These are phyloP conservation scores for Agrotis segetum DNA, from an alignment of 2,888 invertebrate species.

Conservation along the genomic window DNA sequence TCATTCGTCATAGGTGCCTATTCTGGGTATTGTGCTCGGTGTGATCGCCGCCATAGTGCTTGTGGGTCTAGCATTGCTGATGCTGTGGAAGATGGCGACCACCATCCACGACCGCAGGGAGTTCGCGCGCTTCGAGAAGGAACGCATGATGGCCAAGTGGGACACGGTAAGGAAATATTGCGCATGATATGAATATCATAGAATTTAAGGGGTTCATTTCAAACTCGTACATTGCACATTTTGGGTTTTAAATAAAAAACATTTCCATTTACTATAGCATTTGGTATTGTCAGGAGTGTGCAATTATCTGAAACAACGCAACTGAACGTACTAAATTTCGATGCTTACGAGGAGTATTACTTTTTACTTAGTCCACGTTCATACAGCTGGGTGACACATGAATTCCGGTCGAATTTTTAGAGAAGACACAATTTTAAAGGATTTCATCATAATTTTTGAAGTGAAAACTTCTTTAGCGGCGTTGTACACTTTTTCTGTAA, in stretches of 20 bases:
- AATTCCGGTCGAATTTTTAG: background rate
- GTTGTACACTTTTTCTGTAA: no score
- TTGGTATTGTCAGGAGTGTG: background rate
- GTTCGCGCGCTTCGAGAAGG: conserved; percentile 99
- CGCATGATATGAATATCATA: conserved; percentile 19
- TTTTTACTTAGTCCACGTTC: background rate
- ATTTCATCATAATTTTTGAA: no score
- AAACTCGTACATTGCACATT: background rate
- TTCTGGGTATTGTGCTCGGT: conserved; percentile 97
- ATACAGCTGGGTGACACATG: background rate
- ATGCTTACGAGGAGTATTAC: background rate
- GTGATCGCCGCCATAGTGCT: conserved; percentile 99
- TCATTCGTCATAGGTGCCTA: conserved; percentile 91
- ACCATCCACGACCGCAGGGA: conserved; percentile 99
- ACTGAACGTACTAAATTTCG: background rate
- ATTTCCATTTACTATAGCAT: conserved; percentile 12
- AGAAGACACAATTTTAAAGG: background rate
- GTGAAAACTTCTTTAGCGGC: no score
- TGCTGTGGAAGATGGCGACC: conserved; percentile 99
- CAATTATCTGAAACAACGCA: background rate
- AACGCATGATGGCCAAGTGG: conserved; percentile 99
- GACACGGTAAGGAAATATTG: conserved; percentile 95
- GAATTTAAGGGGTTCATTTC: background rate
- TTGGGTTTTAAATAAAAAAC: conserved; percentile 10
- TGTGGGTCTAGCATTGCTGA: conserved; percentile 97